A percentile compares a stretch with the other conserved stretches of the same genome.
Conservation (phyloP, 2,797 vertebrate genomes). For the Anomalospiza imberbis region DNA sequence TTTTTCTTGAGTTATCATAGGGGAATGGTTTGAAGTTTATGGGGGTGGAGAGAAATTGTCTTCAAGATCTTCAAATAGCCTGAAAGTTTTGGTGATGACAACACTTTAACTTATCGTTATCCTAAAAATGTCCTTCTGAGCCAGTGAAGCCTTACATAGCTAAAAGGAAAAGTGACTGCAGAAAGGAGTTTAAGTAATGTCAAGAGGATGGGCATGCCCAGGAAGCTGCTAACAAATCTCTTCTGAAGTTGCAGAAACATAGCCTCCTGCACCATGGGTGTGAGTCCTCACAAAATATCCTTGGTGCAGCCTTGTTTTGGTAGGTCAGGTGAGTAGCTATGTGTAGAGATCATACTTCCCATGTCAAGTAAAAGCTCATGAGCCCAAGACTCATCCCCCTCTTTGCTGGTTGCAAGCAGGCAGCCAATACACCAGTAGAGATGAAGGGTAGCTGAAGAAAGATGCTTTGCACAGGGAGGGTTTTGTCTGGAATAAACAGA, state of each 20-base stretch:
- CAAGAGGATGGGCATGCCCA: background rate
- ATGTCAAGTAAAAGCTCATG: background rate
- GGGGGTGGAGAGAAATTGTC: background rate
- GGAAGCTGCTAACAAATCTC: background rate
- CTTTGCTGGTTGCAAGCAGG: background rate
- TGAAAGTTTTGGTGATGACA: constrained; percentile 1
- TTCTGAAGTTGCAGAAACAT: background rate
- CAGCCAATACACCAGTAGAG: background rate
- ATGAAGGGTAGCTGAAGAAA: background rate
- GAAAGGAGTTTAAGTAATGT: background rate
- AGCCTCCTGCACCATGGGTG: background rate
- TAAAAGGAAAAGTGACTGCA: background rate
- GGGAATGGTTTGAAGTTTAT: background rate
- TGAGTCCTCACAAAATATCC: background rate
- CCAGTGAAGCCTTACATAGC: background rate
- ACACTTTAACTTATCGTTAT: background rate
- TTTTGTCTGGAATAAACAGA: background rate
- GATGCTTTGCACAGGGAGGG: background rate
- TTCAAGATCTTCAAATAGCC: constrained; percentile 7
- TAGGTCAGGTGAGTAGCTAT: background rate
- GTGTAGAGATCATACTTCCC: background rate
- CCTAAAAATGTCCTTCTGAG: constrained; percentile 31
- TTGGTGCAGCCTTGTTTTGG: background rate
- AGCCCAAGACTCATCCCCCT: background rate
- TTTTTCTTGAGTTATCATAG: background rate